phyloP scores from a whole-genome alignment of 2,113 vertebrate species.

The Psilopsiagon aurifrons region DNA sequence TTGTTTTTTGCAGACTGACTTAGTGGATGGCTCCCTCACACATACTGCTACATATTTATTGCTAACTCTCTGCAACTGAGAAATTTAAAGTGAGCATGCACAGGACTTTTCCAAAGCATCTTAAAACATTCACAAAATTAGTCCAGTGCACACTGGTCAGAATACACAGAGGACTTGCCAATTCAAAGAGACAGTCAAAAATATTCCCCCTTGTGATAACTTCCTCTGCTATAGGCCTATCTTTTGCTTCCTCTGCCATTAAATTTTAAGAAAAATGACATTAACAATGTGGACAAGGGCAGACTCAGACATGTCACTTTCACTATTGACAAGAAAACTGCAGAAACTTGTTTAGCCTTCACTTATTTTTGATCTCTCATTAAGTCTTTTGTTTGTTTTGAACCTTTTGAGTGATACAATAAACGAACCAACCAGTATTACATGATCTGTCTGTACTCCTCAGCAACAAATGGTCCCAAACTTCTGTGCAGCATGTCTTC shows the following conservation, averaged over 20 bases:
- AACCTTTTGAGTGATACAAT: not conserved
- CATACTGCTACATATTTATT: not conserved
- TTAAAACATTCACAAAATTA: not conserved
- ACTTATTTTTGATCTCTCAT: not conserved
- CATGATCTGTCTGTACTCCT: not conserved
- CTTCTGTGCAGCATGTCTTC: not conserved
- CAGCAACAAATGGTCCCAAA: not conserved
- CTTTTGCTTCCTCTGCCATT: not conserved
- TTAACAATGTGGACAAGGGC: not conserved
- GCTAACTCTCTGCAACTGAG: not conserved
- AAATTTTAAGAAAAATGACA: not conserved
- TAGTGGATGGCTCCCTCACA: not conserved
- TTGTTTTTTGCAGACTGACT: not conserved
- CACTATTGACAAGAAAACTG: not conserved
- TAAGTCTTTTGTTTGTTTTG: not conserved
- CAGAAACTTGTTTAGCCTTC: not conserved
- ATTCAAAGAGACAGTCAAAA: not conserved
- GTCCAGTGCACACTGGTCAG: not conserved
- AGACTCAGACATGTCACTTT: not conserved
- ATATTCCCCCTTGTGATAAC: not conserved
- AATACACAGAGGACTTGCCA: not conserved
- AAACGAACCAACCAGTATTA: not conserved
- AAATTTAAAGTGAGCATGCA: not conserved
- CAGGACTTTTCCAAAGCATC: not conserved
- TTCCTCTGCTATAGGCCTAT: not conserved